Evolutionary conservation across 2,797 vertebrate species (phyloP).

Genomic region (Rhabdomys pumilio): DNA sequence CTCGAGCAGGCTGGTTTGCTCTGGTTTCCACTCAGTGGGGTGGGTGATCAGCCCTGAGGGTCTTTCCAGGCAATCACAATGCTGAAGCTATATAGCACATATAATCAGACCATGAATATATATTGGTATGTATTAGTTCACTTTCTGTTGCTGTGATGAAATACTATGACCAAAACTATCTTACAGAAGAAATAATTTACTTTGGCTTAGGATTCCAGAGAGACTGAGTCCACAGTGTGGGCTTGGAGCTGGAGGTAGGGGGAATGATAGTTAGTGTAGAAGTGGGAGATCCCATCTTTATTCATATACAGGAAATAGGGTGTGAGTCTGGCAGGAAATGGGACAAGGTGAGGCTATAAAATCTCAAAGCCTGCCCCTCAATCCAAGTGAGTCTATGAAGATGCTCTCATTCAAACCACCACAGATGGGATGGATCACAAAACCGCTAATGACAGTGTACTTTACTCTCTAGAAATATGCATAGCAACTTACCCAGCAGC

Average conservation of each 20-base stretch:
- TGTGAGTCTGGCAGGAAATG: neutral
- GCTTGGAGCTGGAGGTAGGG: neutral
- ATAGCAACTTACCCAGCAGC: neutral
- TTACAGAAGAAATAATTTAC: neutral
- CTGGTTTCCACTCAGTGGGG: constrained; percentile 7
- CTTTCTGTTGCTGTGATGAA: neutral
- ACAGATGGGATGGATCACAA: neutral
- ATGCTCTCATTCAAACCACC: neutral
- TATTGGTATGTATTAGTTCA: neutral
- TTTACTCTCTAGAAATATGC: neutral
- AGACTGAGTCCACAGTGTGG: neutral
- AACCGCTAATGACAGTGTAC: neutral
- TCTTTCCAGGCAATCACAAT: neutral
- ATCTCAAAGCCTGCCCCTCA: neutral
- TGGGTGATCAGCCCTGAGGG: neutral
- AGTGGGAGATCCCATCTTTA: neutral
- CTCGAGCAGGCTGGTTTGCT: constrained; percentile 29
- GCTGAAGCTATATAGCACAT: neutral
- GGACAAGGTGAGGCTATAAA: neutral
- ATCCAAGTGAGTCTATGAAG: neutral
- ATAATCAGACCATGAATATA: neutral
- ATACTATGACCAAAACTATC: neutral
- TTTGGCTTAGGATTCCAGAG: neutral
- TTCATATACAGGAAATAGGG: neutral
- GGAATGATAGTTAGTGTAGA: neutral